Base-by-base conservation (phyloP, 2,888 invertebrate species). In the Platypus cylindrus region DNA sequence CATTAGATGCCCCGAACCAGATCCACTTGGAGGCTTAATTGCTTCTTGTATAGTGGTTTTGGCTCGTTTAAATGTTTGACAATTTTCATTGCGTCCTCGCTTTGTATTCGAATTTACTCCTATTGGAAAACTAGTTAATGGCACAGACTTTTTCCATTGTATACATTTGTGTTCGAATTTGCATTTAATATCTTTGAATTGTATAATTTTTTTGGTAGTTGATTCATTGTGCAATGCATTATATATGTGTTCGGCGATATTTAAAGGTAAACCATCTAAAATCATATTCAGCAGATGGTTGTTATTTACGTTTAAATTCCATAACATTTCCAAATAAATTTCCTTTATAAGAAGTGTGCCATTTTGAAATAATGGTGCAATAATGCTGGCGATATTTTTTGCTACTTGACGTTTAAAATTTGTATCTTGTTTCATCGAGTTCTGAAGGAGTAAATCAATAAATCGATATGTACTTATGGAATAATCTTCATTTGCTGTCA, bases 91-190 rank as follows among this genome's bases (percentile, higher is more conserved):
- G 12, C 12, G 24, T n/a, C 4, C 12, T 24, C 12, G n/a, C 12
- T 24, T n/a, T n/a, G n/a, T 24, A 7, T 11, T 9, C 4, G 9
- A n/a, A 5, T n/a, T n/a, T 24, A 11, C 7, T 5, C 7, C 9
- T 20, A 7, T 20, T 20, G 27, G 16, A 27, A 32, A 12, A 27
- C 2, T 17, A 12, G n/a, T 9, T 3, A 14, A 17, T 12, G 20
- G n/a, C 15, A 5, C 25, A 24, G 5, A 7, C 7, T 5, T 5
- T 17, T 38, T 40, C 40, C 40, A 40, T 2, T 34, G 14, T n/a
- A 40, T 5, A 22, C 40, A 40, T 26, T 33, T 32, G 18, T 40
- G 40, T 18, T 5, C 24, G 30, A 34, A 39, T 15, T 12, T 4
- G 12, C 4, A 30, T 15, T 13, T 15, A 15, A 1, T 31, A 22